phyloP scores from a whole-genome alignment of 2,797 vertebrate genomes.

The Netta rufina region DNA sequence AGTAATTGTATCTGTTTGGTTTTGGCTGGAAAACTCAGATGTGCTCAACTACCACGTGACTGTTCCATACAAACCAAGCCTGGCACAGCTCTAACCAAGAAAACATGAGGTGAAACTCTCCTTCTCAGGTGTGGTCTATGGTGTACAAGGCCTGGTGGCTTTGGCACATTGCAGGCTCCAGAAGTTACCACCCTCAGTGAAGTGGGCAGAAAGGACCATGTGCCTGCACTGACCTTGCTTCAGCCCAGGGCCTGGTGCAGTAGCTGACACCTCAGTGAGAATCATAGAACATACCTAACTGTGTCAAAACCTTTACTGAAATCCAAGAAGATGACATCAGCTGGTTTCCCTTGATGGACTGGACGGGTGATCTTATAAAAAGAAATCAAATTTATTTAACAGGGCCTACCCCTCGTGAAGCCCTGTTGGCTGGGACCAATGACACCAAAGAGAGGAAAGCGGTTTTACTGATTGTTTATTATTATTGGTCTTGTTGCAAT shows the following conservation, averaged over 20 bases:
- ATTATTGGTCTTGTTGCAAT: no score
- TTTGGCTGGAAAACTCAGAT: not conserved
- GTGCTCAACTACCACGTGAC: not conserved
- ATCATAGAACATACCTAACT: no score
- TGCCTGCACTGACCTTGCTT: not conserved
- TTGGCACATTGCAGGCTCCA: not conserved
- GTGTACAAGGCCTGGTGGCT: not conserved
- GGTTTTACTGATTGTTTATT: no score
- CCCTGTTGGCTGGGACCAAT: no score
- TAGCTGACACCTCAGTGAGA: not conserved
- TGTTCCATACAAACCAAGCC: not conserved
- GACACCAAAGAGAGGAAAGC: no score
- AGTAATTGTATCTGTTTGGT: not conserved
- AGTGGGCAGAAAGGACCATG: not conserved
- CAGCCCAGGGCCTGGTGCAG: not conserved
- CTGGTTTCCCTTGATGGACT: no score
- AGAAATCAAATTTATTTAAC: no score
- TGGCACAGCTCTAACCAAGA: rapidly evolving
- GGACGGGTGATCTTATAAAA: no score
- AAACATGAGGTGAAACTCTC: rapidly evolving
- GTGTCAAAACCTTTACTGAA: no score
- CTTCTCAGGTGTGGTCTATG: rapidly evolving
- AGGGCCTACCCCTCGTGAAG: no score
- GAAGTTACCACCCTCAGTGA: not conserved
- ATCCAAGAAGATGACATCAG: no score